Evolutionary conservation across 2,888 invertebrate species (phyloP).

Genomic region (Lepas anatifera): DNA sequence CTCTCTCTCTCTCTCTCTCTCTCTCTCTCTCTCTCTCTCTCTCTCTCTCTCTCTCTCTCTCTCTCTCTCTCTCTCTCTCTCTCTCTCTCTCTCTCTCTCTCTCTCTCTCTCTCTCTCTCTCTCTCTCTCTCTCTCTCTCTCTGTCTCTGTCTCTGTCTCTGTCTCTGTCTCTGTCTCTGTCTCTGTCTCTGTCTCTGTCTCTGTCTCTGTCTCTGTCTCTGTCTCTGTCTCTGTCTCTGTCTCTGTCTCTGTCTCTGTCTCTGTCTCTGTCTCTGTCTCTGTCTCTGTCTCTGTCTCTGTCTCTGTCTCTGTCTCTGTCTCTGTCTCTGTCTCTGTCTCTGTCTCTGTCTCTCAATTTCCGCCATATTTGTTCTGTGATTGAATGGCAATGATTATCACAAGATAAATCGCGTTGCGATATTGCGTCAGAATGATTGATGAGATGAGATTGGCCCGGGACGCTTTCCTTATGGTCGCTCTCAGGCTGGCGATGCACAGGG

Average conservation of each 20-base stretch:
- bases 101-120: constrained; percentile 1
- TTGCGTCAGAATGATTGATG: no score
- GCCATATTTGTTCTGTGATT: no score
- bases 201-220: constrained; percentile 7
- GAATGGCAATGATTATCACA: no score
- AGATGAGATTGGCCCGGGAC: no score
- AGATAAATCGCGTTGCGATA: no score
- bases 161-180: constrained; percentile 8
- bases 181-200: constrained; percentile 10
- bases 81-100: constrained; percentile 12
- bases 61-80: constrained; percentile 14
- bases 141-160: background rate
- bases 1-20: background rate
- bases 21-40: constrained; percentile 14
- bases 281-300: background rate
- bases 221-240: constrained; percentile 1
- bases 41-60: constrained; percentile 14
- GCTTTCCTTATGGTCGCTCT: no score
- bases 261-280: background rate
- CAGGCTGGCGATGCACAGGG: no score
- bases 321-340: background rate
- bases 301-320: background rate
- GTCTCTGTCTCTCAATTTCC: background rate
- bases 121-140: background rate
- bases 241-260: constrained; percentile 5